phyloP scores from a whole-genome alignment of 2,888 invertebrate species.

The Tuta absoluta region DNA sequence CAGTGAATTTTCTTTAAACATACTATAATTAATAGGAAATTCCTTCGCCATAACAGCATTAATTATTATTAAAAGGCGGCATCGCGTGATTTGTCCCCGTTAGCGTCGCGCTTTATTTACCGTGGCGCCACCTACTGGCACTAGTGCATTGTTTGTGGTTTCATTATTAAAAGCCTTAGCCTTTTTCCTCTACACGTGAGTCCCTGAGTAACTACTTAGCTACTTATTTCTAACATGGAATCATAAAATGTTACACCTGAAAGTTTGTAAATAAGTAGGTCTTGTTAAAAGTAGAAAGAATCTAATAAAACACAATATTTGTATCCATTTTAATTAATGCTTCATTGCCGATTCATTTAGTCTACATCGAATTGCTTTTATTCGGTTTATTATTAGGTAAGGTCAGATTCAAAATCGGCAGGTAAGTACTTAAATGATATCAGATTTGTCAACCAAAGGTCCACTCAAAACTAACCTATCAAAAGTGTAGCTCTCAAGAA shows the following conservation, averaged over 20 bases:
- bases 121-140: neutral
- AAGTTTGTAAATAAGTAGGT: neutral
- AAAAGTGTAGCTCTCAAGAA: neutral
- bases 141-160: slow-evolving; percentile 12
- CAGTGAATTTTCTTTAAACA: slow-evolving; percentile 1
- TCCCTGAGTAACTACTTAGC: neutral
- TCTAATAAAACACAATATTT: too few species aligned
- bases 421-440: neutral
- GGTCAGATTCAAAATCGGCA: too few species aligned
- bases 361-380: too few species aligned
- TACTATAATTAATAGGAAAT: slow-evolving; percentile 1
- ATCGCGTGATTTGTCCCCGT: slow-evolving; percentile 21
- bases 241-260: neutral
- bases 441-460: neutral
- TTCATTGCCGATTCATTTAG: too few species aligned
- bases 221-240: neutral
- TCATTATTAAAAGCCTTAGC: slow-evolving; percentile 11
- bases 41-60: slow-evolving; percentile 4
- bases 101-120: slow-evolving; percentile 21
- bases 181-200: neutral
- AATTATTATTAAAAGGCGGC: slow-evolving; percentile 26
- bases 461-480: neutral
- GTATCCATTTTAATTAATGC: too few species aligned
- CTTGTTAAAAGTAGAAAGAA: too few species aligned
- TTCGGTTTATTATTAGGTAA: too few species aligned